Percentiles rank a stretch among this genome's conserved stretches.
Conservation (phyloP, 2,888 invertebrate species). For the Ophion obscuratus region DNA sequence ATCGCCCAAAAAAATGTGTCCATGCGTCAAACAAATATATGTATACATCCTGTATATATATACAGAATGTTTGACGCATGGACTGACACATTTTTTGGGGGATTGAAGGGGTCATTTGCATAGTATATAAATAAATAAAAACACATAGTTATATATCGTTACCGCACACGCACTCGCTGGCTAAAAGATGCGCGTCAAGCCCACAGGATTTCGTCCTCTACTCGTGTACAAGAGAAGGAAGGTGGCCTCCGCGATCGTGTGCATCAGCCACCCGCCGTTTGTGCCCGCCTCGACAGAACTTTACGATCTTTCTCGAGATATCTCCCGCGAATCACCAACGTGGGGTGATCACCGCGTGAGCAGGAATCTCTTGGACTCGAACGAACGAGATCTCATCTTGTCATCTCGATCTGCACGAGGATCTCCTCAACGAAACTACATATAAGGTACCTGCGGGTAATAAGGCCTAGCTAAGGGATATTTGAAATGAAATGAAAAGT, state of each 20-base stretch:
- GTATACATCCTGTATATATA: too few relatives aligned
- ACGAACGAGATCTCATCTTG: conserved; percentile 58
- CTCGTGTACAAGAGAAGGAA: conserved; percentile 12
- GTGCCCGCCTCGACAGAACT: conserved; percentile 43
- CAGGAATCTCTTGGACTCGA: conserved; percentile 44
- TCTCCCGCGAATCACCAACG: conserved; percentile 47
- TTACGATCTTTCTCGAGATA: conserved; percentile 56
- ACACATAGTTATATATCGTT: neutral
- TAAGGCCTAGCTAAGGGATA: too few relatives aligned
- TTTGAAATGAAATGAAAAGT: too few relatives aligned
- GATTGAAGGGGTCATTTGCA: too few relatives aligned
- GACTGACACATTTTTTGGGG: too few relatives aligned
- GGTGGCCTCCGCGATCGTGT: conserved; percentile 5
- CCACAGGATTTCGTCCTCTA: conserved; percentile 32
- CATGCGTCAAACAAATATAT: too few relatives aligned
- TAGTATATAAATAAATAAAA: too few relatives aligned
- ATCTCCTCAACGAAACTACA: conserved; percentile 32
- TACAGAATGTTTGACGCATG: neutral
- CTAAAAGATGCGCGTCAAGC: conserved; percentile 40
- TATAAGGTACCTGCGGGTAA: neutral
- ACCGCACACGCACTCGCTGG: conserved; percentile 17
- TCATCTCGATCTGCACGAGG: conserved; percentile 55
- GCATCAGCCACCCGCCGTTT: conserved; percentile 53
- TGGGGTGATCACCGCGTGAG: conserved; percentile 26
- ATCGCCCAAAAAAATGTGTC: too few relatives aligned